Conservation (phyloP, 1,140 invertebrate genomes). For the Chironomus tepperi region DNA sequence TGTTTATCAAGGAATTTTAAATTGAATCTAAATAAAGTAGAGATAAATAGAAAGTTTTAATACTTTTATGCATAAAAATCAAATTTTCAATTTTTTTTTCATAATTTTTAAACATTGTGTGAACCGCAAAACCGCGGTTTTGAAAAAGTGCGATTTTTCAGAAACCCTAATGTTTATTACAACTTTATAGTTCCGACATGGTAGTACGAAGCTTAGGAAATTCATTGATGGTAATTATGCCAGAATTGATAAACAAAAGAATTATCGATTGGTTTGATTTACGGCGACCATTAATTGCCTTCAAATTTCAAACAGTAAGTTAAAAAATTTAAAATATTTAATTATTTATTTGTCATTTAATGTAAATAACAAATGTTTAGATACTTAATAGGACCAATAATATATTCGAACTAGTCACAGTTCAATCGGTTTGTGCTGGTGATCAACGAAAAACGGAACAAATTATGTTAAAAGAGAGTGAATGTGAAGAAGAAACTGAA, state of each 20-base stretch:
- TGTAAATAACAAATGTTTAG: too few relatives aligned
- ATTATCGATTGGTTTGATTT: conserved; percentile 88
- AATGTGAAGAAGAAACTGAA: conserved; percentile 54
- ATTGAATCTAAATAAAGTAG: too few relatives aligned
- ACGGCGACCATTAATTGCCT: conserved; percentile 82
- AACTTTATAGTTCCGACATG: conserved; percentile 73
- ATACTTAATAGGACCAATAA: conserved; percentile 91
- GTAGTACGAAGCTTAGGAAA: conserved; percentile 81
- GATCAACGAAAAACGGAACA: conserved; percentile 48
- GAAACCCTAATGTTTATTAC: too few relatives aligned
- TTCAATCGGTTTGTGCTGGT: conserved; percentile 65
- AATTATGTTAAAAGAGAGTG: conserved; percentile 48
- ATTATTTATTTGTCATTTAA: conserved; percentile 4
- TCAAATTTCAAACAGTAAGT: conserved; percentile 88
- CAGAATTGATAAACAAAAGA: conserved; percentile 75
- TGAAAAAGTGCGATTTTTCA: too few relatives aligned
- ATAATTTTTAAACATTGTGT: too few relatives aligned
- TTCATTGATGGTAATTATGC: conserved; percentile 83
- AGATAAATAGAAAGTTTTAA: too few relatives aligned
- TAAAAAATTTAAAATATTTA: not conserved
- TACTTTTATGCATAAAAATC: too few relatives aligned
- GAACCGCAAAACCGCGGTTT: too few relatives aligned
- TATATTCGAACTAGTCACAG: conserved; percentile 88
- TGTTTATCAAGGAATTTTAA: too few relatives aligned
- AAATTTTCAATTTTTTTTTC: too few relatives aligned